Evolutionary conservation across 2,888 invertebrate genomes (phyloP).

Genomic region (Drosophila lutescens): DNA sequence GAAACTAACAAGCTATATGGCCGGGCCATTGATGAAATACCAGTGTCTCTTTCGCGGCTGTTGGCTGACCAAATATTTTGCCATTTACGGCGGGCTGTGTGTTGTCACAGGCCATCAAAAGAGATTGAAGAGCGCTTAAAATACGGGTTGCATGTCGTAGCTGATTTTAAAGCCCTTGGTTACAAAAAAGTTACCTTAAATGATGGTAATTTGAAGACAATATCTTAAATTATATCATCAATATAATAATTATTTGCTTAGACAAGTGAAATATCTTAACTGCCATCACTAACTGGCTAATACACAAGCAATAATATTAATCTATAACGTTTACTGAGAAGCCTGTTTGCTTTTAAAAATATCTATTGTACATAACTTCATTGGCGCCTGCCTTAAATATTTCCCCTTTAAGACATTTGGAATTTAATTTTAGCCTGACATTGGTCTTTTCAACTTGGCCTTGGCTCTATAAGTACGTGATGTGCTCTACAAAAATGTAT

Average conservation of each 20-base stretch:
- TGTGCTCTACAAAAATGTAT: conserved; percentile 7
- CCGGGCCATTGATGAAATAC: conserved; percentile 53
- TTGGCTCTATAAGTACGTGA: conserved; percentile 20
- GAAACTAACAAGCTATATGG: conserved; percentile 18
- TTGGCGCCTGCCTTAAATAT: background rate
- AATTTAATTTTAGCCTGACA: conserved; percentile 22
- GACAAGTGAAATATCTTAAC: background rate
- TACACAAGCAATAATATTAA: background rate
- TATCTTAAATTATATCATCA: background rate
- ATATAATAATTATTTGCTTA: too few relatives aligned
- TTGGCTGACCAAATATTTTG: conserved; percentile 16
- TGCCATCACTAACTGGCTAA: background rate
- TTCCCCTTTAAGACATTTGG: conserved; percentile 2
- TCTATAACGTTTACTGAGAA: too few relatives aligned
- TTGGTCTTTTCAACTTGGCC: conserved; percentile 7
- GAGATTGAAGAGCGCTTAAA: background rate
- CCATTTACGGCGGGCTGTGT: conserved; percentile 44
- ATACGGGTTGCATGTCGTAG: background rate
- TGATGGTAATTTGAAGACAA: background rate
- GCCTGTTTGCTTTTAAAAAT: too few relatives aligned
- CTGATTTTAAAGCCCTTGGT: background rate
- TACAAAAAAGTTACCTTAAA: background rate
- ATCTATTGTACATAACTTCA: background rate
- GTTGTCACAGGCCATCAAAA: conserved; percentile 41
- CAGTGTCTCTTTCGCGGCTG: conserved; percentile 13